A percentile compares a stretch with the other conserved stretches of the same genome.
These are phyloP conservation scores for Scarus forsteni DNA, from an alignment of 2,797 vertebrate genomes.

Conservation along the genomic window DNA sequence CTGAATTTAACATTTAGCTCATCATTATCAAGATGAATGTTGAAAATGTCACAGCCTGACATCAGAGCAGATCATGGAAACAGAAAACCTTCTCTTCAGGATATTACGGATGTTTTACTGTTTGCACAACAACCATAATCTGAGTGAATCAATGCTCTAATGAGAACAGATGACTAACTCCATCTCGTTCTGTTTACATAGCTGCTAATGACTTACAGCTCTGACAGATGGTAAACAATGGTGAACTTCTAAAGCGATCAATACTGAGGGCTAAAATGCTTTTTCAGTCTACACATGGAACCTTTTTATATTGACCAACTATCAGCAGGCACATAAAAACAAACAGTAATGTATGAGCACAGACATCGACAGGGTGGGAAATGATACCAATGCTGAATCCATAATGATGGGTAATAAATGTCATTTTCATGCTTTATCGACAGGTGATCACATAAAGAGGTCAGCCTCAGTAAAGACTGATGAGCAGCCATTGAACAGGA, in stretches of 20 bases:
- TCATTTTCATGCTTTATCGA: no score
- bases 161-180: conserved; percentile 42
- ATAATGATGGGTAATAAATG: neutral
- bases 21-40: neutral
- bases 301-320: conserved; percentile 1
- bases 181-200: conserved; percentile 9
- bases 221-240: conserved; percentile 40
- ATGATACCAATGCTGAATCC: neutral
- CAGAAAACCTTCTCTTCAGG: conserved; percentile 17
- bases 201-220: conserved; percentile 19
- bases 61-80: conserved; percentile 28
- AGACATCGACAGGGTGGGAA: neutral
- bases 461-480: no score
- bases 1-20: no score
- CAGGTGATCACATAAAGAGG: no score
- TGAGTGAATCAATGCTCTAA: conserved; percentile 43
- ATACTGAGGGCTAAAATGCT: conserved; percentile 26
- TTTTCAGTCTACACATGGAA: conserved; percentile 1
- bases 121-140: conserved; percentile 38
- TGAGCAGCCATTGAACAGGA: no score
- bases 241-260: conserved; percentile 40
- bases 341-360: neutral
- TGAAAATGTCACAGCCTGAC: conserved; percentile 1
- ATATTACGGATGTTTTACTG: conserved; percentile 29
- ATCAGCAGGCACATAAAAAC: neutral